Percentiles rank a stretch among this genome's conserved stretches.
phyloP scores from a whole-genome alignment of 2,113 vertebrate species.

The Protobothrops flavoviridis region DNA sequence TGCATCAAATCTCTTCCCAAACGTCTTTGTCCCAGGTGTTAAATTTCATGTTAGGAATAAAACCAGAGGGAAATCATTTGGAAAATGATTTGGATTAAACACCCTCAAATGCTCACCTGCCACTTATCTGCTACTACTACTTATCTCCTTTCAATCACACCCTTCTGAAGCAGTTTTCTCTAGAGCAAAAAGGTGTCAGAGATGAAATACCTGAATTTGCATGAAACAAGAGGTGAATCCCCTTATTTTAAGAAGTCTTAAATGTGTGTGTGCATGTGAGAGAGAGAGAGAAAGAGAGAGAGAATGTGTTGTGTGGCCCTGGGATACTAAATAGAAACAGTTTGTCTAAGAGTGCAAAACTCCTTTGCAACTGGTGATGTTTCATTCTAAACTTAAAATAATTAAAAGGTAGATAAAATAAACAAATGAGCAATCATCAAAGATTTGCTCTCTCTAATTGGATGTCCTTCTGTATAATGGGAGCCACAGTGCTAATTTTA shows the following conservation, averaged over 20 bases:
- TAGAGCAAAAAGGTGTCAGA: background rate
- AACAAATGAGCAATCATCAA: background rate
- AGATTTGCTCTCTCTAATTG: background rate
- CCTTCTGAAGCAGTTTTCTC: background rate
- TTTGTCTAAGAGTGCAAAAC: conserved; percentile 1
- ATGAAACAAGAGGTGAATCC: background rate
- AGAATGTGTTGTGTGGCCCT: background rate
- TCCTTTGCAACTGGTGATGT: background rate
- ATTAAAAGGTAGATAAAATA: background rate
- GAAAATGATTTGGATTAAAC: background rate
- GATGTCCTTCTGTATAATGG: conserved; percentile 30
- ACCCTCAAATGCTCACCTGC: background rate
- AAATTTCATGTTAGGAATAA: background rate
- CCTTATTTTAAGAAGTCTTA: background rate
- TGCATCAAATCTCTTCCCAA: background rate
- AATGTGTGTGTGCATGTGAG: background rate
- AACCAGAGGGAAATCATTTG: background rate
- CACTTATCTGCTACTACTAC: background rate
- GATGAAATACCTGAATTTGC: background rate
- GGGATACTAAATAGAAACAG: background rate
- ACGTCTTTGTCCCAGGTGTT: background rate
- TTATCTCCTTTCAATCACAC: background rate
- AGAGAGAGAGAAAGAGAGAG: background rate
- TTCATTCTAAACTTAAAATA: conserved; percentile 45
- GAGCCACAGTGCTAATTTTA: conserved; percentile 30